Evolutionary conservation across 2,113 vertebrate genomes (phyloP).

Genomic region (Anoura caudifer): DNA sequence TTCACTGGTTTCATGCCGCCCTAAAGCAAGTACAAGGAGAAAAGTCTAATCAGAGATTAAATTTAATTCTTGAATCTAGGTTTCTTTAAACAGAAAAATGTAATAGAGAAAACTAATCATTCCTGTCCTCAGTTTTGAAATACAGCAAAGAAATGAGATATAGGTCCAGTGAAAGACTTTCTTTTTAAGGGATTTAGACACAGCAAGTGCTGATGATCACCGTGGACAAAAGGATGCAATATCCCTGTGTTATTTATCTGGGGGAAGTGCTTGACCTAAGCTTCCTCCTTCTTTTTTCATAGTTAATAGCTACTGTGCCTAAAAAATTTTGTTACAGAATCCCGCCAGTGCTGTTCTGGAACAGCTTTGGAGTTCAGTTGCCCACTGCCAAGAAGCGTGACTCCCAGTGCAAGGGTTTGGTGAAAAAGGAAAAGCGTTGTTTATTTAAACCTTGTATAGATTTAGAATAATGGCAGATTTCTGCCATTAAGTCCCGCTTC

Average conservation of each 20-base stretch:
- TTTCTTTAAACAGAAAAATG: constrained; percentile 24
- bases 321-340: neutral
- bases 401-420: too few species aligned
- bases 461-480: too few species aligned
- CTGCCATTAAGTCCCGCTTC: too few species aligned
- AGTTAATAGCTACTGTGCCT: neutral
- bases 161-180: neutral
- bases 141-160: neutral
- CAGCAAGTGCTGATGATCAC: neutral
- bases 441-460: too few species aligned
- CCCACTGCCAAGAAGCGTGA: too few species aligned
- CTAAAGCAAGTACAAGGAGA: neutral
- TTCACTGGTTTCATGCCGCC: neutral
- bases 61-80: neutral
- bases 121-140: neutral
- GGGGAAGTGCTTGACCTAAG: neutral
- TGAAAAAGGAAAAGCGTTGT: too few species aligned
- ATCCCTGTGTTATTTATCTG: neutral
- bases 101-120: neutral
- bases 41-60: constrained; percentile 7
- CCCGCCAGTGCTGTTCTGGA: too few species aligned
- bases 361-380: too few species aligned
- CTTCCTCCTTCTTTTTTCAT: neutral
- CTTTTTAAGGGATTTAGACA: neutral
- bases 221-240: neutral